Base-by-base conservation (phyloP, 2,113 vertebrate genomes). In the Apteryx mantelli region DNA sequence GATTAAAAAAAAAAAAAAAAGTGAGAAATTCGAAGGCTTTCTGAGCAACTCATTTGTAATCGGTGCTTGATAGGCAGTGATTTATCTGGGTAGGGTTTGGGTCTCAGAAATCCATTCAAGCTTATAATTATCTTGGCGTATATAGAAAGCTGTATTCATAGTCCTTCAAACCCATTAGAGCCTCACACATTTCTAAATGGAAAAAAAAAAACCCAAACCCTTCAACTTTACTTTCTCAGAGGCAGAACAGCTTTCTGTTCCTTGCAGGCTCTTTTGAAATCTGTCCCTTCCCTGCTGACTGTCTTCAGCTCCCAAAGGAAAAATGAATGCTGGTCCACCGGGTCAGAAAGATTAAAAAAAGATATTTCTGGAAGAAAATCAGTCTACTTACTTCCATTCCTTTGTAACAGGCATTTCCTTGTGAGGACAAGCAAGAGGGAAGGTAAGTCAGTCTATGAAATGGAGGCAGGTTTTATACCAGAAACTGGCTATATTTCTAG, bases 41-140 rank as follows among this genome's bases (percentile, higher is more conserved):
- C 58, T 68, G 74, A 92, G 58, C 4, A 2, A 36, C 71, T 81
- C 48, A 0, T 93, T 95, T 86, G 58, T 90, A 93, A 90, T 53
- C 82, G 81, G 60, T 55, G n/a, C 16, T 64, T 87, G 75, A 94
- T 82, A 76, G 78, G 30, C 53, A 80, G 55, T 81, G 76, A 95
- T 96, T 90, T 95, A 71, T 88, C 71, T 78, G 64, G 64, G 25
- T 66, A 78, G 88, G 15, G 9, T 86, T 75, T 88, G 61, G 58
- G 55, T 77, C 65, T 96, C 86, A 91, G 92, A 86, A 95, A 88
- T 81, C 71, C 79, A 48, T 92, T 96, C 73, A 84, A 90, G 76
- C 88, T 91, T 93, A 75, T 93, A 93, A 94, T 93, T 94, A 78
- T 50, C 82, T 90, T 95, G 79, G 64, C 42, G 18, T 80, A 74